Evolutionary conservation across 2,797 vertebrate species (phyloP), one percentile per base, ranked within the genome.

Genomic region (Hemibagrus guttatus): DNA sequence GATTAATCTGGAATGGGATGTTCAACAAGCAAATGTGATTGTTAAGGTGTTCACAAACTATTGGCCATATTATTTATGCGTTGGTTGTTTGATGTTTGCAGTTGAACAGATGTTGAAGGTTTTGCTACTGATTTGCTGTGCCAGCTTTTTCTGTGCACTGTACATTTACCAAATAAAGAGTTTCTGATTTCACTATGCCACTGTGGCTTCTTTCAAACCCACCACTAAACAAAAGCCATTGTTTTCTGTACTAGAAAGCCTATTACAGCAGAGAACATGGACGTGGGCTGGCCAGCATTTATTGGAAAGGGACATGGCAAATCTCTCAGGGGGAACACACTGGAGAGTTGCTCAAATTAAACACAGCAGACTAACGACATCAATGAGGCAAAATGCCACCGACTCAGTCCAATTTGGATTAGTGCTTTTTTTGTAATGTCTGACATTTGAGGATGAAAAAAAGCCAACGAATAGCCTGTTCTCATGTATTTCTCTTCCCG

Each of bases 381-480:
- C 84, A 84, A 78, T 85, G n/a, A 39, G 52, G 28, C 46, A 74
- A 85, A 88, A 85, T 68, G 79, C 59, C 66, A 71, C 4, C 0
- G 28, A 72, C 75, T 84, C 26, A 68, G 14, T 76, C 66, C 85
- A 71, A 52, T 87, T 86, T 86, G 69, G 75, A 88, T 86, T 87
- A 72, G 72, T 74, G 52, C 46, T 86, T 63, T 86, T 83, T 80
- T 89, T 81, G 49, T 68, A 85, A 80, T 71, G 78, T 61, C 74
- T 88, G 69, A 86, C 81, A 89, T 86, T 89, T 87, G 75, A 78
- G 46, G 83, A 80, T 87, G 74, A 71, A 76, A 87, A 87, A 79
- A 84, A 81, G 64, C n/a, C 23, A 76, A 66, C 35, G 26, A 68
- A 87, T 49, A 35, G 52, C 82, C 56, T 80, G 75, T 84, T 84